These are phyloP conservation scores for Dryas iulia DNA, from an alignment of 1,140 invertebrate species.

Conservation along the genomic window DNA sequence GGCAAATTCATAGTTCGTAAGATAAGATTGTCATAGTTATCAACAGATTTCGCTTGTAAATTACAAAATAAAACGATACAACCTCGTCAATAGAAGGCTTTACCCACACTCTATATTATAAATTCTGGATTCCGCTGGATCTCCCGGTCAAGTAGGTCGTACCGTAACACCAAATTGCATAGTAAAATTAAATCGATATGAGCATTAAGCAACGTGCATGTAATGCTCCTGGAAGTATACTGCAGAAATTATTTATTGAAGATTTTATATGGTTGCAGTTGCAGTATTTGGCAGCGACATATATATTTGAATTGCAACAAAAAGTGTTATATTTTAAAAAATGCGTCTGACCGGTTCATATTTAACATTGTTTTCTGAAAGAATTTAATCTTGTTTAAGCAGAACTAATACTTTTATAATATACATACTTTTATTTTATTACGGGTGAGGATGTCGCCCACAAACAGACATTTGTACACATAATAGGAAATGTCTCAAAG, in stretches of 20 bases:
- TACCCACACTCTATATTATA: background rate
- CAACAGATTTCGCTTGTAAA: background rate
- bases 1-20: too few species aligned
- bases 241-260: background rate
- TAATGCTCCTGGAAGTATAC: background rate
- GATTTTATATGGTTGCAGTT: background rate
- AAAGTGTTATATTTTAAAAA: background rate
- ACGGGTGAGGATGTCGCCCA: too few species aligned
- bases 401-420: too few species aligned
- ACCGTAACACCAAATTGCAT: background rate
- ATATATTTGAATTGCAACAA: background rate
- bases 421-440: too few species aligned
- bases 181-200: slow-evolving; percentile 4
- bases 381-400: too few species aligned
- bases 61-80: background rate
- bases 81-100: background rate
- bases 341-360: too few species aligned
- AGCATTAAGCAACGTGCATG: background rate
- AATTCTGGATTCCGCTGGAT: background rate
- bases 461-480: too few species aligned
- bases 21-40: too few species aligned
- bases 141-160: background rate
- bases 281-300: background rate
- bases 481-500: too few species aligned
- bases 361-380: too few species aligned